Percentiles rank a stretch among this genome's conserved stretches.
phyloP scores from a whole-genome alignment of 2,888 invertebrate genomes.

The Scrobipalpa costella region DNA sequence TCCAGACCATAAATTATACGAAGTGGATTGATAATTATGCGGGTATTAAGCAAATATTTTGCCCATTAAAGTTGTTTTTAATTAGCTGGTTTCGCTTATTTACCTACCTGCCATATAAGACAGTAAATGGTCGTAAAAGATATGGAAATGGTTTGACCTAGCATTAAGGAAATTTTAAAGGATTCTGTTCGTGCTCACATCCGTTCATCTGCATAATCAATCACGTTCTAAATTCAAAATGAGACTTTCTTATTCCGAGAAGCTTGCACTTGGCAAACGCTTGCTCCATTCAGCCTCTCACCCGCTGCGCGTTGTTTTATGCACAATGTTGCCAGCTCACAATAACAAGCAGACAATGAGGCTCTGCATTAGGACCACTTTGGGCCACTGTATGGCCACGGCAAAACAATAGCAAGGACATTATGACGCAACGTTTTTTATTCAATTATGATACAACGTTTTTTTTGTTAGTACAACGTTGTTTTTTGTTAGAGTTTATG shows the following conservation, averaged over 20 bases:
- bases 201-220: slow-evolving; percentile 30
- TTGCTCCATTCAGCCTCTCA: slow-evolving; percentile 42
- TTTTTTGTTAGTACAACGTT: too few species aligned
- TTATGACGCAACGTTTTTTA: too few species aligned
- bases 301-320: slow-evolving; percentile 54
- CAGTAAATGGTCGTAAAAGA: neutral
- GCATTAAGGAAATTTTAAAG: neutral
- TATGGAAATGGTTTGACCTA: neutral
- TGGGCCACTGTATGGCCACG: slow-evolving; percentile 61
- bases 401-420: neutral
- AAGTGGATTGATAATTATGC: slow-evolving; percentile 16
- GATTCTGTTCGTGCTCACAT: neutral
- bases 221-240: slow-evolving; percentile 32
- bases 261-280: slow-evolving; percentile 21
- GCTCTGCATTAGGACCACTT: slow-evolving; percentile 52
- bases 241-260: slow-evolving; percentile 38
- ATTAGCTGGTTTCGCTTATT: slow-evolving; percentile 14
- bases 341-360: slow-evolving; percentile 49
- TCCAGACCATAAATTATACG: slow-evolving; percentile 20
- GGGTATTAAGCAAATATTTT: slow-evolving; percentile 22
- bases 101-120: neutral
- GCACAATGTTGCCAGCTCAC: neutral
- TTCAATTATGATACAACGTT: too few species aligned
- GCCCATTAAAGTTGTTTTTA: slow-evolving; percentile 20
- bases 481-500: too few species aligned